Conservation (phyloP, 2,113 vertebrate species). For the Hemicordylus capensis region DNA sequence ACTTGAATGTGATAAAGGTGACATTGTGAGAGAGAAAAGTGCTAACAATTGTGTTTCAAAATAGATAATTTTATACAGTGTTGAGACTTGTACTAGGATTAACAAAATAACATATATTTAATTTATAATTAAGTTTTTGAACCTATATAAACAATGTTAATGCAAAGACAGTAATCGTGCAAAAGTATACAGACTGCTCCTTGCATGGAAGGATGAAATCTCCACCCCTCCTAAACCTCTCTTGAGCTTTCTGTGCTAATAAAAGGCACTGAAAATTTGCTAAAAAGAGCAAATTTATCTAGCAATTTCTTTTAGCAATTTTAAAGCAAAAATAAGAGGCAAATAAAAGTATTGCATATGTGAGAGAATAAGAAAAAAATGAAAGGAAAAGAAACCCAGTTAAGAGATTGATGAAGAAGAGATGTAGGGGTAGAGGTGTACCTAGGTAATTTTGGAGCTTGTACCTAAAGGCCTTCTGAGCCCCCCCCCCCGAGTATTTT, state of each 20-base stretch:
- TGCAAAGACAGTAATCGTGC: not conserved
- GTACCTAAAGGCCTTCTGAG: too few species aligned
- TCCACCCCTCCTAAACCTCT: not conserved
- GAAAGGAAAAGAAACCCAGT: not conserved
- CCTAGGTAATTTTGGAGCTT: too few species aligned
- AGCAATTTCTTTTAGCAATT: too few species aligned
- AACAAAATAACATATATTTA: conserved; percentile 41
- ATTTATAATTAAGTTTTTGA: not conserved
- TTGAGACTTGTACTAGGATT: conserved; percentile 38
- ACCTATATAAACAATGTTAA: not conserved
- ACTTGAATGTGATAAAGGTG: not conserved
- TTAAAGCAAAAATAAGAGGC: too few species aligned
- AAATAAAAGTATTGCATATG: not conserved
- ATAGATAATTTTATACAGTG: conserved; percentile 45
- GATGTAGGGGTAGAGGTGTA: not conserved
- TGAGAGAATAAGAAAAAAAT: too few species aligned
- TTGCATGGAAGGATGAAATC: not conserved
- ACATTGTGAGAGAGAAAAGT: conserved; percentile 38
- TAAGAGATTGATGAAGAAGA: not conserved
- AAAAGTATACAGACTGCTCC: not conserved
- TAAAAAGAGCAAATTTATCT: too few species aligned
- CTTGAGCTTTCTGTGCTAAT: not conserved
- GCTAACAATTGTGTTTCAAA: conserved; percentile 43
- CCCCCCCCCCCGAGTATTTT: too few species aligned
- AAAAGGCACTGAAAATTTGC: too few species aligned